Evolutionary conservation across 2,797 vertebrate species (phyloP).

Genomic region (Amphiprion clarkii): DNA sequence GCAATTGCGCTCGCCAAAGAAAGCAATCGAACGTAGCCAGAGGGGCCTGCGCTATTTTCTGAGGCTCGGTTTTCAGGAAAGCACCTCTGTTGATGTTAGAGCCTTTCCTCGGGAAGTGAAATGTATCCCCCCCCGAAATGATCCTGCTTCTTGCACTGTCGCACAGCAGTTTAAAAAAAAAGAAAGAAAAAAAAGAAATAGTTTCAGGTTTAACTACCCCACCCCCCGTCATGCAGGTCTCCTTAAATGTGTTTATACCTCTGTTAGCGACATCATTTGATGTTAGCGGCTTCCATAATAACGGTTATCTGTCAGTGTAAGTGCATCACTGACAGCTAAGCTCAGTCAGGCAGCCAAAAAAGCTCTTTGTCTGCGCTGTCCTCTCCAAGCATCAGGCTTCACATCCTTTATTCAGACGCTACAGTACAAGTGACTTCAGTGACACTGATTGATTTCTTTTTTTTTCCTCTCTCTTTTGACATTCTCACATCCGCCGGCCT

Average conservation of each 20-base stretch:
- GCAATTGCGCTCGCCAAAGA: constrained; percentile 32
- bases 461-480: constrained; percentile 5
- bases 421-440: not conserved
- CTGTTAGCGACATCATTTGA: constrained; percentile 45
- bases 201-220: constrained; percentile 20
- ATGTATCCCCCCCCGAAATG: not conserved
- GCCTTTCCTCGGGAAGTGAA: not conserved
- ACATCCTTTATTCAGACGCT: not conserved
- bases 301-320: constrained; percentile 55
- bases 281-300: constrained; percentile 44
- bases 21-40: constrained; percentile 14
- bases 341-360: constrained; percentile 39
- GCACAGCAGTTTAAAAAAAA: not conserved
- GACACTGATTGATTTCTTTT: constrained; percentile 13
- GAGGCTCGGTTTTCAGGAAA: constrained; percentile 18
- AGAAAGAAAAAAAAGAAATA: not conserved
- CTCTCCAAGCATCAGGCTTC: constrained; percentile 26
- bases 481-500: not conserved
- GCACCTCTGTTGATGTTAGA: constrained; percentile 19
- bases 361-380: constrained; percentile 37
- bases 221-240: constrained; percentile 10
- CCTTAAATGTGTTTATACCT: constrained; percentile 36
- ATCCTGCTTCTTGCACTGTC: not conserved
- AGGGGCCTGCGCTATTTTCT: constrained; percentile 4
- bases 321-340: constrained; percentile 57